Percentiles rank a stretch among this genome's conserved stretches.
Conservation (phyloP, 2,888 invertebrate genomes). For the Zeuzera pyrina region DNA sequence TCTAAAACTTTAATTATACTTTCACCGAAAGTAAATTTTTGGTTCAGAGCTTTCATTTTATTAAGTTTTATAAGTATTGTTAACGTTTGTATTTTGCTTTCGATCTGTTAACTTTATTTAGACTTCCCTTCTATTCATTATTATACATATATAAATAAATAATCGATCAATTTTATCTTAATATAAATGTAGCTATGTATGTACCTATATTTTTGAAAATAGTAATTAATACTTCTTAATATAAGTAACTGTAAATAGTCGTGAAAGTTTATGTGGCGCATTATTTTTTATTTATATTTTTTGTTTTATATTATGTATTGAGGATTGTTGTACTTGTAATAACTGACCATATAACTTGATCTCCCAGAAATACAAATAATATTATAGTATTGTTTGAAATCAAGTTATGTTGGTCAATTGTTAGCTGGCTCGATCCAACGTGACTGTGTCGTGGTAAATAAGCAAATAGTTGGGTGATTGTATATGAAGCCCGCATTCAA, state of each 20-base stretch:
- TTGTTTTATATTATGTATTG: slow-evolving; percentile 61
- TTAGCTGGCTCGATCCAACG: slow-evolving; percentile 39
- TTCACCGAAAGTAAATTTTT: too few relatives aligned
- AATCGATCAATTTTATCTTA: slow-evolving; percentile 55
- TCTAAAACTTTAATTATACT: too few relatives aligned
- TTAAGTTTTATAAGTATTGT: slow-evolving; percentile 11
- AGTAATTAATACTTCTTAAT: slow-evolving; percentile 54
- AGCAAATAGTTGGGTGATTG: slow-evolving; percentile 70
- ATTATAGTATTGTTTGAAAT: neutral
- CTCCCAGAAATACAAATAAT: slow-evolving; percentile 8
- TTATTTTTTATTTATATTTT: slow-evolving; percentile 54
- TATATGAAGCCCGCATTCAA: slow-evolving; percentile 71
- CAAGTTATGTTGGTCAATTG: slow-evolving; percentile 34
- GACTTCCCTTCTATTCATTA: slow-evolving; percentile 54
- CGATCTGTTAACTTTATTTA: slow-evolving; percentile 29
- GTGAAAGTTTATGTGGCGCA: slow-evolving; percentile 70
- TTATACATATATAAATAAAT: slow-evolving; percentile 30
- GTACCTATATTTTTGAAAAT: slow-evolving; percentile 67
- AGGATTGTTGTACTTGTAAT: slow-evolving; percentile 38
- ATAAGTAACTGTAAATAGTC: slow-evolving; percentile 66
- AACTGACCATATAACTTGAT: slow-evolving; percentile 32
- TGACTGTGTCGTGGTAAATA: slow-evolving; percentile 70
- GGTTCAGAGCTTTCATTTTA: too few relatives aligned
- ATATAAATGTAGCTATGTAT: slow-evolving; percentile 61
- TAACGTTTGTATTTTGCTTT: neutral